phyloP scores from a whole-genome alignment of 2,888 invertebrate genomes.

The Aphodius granarius region DNA sequence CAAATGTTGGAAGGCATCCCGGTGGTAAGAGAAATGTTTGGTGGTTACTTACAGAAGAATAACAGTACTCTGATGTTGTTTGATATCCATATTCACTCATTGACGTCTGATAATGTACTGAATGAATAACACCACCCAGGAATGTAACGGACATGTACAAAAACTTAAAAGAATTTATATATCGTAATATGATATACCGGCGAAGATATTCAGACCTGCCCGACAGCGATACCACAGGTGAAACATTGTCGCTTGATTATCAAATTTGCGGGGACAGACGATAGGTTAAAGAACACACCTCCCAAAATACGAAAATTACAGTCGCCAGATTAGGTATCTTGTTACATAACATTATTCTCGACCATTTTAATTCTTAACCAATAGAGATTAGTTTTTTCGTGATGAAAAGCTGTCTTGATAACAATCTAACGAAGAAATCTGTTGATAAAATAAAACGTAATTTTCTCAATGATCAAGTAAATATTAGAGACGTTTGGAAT shows the following conservation, averaged over 20 bases:
- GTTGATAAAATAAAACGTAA: neutral
- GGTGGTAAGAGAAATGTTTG: too few relatives aligned
- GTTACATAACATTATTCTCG: neutral
- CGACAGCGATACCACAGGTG: neutral
- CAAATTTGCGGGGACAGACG: neutral
- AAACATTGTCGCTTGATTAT: neutral
- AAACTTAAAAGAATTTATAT: constrained; percentile 10
- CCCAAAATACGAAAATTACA: neutral
- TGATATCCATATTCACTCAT: neutral
- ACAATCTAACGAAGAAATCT: neutral
- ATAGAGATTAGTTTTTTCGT: neutral
- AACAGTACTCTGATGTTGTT: neutral
- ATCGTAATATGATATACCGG: constrained; percentile 5
- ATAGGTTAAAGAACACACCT: neutral
- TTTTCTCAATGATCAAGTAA: neutral
- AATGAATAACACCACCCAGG: neutral
- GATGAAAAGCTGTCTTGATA: neutral
- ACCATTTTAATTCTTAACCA: neutral
- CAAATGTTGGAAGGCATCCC: too few relatives aligned
- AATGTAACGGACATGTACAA: neutral
- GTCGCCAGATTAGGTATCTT: neutral
- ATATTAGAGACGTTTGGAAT: neutral
- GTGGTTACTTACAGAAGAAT: constrained; percentile 4
- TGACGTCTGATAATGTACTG: neutral
- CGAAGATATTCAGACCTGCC: neutral